These are phyloP conservation scores for Theristicus caerulescens DNA, from an alignment of 2,113 vertebrate genomes.

Conservation along the genomic window DNA sequence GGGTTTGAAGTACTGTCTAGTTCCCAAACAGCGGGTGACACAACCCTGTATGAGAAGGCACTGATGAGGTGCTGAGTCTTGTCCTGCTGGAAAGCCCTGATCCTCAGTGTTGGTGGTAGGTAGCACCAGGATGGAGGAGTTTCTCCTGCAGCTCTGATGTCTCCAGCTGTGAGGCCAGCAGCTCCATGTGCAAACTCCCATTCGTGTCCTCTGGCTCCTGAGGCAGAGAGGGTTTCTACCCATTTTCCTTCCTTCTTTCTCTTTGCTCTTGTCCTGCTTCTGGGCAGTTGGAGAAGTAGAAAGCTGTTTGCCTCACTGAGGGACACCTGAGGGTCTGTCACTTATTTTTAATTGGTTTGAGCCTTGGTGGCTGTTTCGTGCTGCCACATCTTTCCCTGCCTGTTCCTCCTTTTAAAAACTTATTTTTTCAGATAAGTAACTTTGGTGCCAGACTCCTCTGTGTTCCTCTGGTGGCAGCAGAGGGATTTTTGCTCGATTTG, in stretches of 20 bases:
- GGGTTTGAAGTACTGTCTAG: background rate
- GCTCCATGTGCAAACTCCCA: background rate
- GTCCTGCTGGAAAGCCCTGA: background rate
- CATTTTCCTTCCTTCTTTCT: background rate
- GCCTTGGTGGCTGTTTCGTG: background rate
- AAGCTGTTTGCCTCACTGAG: background rate
- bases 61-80: background rate
- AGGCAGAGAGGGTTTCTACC: background rate
- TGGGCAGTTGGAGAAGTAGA: background rate
- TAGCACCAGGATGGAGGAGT: background rate
- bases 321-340: background rate
- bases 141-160: background rate
- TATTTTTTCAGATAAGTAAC: background rate
- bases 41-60: fast-evolving
- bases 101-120: background rate
- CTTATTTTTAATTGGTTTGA: background rate
- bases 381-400: background rate
- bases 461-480: background rate
- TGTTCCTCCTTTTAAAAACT: background rate
- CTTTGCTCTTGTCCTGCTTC: background rate
- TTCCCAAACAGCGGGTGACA: background rate
- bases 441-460: background rate
- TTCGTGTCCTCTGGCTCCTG: background rate
- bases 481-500: background rate
- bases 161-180: background rate